Percentiles rank a stretch among this genome's conserved stretches.
These are phyloP conservation scores for Lottia gigantea DNA, from an alignment of 2,888 invertebrate genomes.

Conservation along the genomic window DNA sequence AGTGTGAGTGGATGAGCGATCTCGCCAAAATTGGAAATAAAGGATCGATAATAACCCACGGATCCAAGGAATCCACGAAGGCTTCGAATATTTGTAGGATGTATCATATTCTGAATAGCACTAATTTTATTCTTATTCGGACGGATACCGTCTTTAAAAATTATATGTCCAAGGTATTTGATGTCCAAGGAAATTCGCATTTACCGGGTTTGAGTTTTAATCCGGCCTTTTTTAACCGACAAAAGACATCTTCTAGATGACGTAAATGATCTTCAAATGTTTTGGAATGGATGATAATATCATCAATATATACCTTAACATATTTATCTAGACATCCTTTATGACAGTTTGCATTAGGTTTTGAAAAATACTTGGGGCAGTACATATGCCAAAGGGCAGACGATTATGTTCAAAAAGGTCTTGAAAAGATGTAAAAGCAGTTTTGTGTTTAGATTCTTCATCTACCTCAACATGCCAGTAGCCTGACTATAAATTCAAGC, in stretches of 20 bases:
- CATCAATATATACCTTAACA: conserved; percentile 12
- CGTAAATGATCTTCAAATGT: conserved; percentile 16
- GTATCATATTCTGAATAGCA: conserved; percentile 4
- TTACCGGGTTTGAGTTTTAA: conserved; percentile 21
- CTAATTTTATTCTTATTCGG: neutral
- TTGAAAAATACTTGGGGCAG: neutral
- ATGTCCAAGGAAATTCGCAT: conserved; percentile 16
- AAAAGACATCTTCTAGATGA: conserved; percentile 17
- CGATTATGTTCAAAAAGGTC: conserved; percentile 9
- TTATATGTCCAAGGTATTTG: conserved; percentile 20
- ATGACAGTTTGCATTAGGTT: conserved; percentile 17
- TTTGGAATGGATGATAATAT: conserved; percentile 1
- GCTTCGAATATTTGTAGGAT: neutral
- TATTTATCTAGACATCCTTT: conserved; percentile 14
- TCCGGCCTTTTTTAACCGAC: conserved; percentile 18
- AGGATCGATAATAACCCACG: neutral
- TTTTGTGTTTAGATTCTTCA: conserved; percentile 7
- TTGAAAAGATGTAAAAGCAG: conserved; percentile 7
- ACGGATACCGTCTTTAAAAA: conserved; percentile 22
- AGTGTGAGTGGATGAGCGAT: conserved; percentile 9
- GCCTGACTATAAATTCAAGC: conserved; percentile 13
- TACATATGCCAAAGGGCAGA: conserved; percentile 14
- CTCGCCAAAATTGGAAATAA: neutral
- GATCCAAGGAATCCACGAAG: conserved; percentile 4
- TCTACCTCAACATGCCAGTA: conserved; percentile 14